These are phyloP conservation scores for Agrochola macilenta DNA, from an alignment of 2,888 invertebrate genomes.

Conservation along the genomic window DNA sequence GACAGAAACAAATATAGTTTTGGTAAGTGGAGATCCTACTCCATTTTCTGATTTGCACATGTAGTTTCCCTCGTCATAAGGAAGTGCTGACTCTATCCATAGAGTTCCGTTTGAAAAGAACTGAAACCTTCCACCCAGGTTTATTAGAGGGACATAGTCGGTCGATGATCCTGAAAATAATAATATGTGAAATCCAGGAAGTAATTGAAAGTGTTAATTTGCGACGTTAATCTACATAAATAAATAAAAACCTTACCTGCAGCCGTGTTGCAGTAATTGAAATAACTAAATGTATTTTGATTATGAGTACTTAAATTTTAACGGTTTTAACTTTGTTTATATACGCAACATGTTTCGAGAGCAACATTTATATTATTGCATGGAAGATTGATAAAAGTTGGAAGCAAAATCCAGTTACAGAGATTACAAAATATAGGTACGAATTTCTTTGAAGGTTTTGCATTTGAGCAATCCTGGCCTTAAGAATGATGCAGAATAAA, in stretches of 20 bases:
- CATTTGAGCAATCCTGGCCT: neutral
- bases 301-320: no score
- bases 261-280: neutral
- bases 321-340: no score
- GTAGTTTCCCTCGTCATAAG: constrained; percentile 95
- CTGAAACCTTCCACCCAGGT: constrained; percentile 91
- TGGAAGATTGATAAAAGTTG: neutral
- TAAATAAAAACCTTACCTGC: no score
- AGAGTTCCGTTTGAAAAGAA: constrained; percentile 93
- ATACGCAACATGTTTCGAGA: no score
- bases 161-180: constrained; percentile 89
- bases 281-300: neutral
- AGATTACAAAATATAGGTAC: neutral
- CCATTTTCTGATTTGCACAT: constrained; percentile 96
- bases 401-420: neutral
- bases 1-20: constrained; percentile 95
- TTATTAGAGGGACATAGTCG: constrained; percentile 92
- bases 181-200: neutral
- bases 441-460: neutral
- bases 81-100: constrained; percentile 93
- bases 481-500: neutral
- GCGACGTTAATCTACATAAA: neutral
- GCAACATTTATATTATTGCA: neutral
- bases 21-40: constrained; percentile 95
- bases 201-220: neutral